Conservation (phyloP, 2,797 vertebrate species). For the Anomalospiza imberbis region DNA sequence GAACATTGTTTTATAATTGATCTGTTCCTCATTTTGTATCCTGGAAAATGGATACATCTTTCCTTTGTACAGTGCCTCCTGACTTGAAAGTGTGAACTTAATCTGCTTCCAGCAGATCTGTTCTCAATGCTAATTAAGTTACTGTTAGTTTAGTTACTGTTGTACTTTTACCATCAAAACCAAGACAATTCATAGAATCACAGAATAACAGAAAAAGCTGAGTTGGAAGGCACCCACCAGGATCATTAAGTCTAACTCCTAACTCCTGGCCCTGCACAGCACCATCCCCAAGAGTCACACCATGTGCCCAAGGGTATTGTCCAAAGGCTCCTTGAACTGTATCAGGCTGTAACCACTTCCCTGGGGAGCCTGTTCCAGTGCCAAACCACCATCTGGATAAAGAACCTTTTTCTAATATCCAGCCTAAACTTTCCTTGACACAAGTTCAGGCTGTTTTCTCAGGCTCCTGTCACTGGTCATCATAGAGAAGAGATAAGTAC, state of each 20-base stretch:
- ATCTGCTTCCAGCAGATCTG: neutral
- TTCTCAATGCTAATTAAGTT: neutral
- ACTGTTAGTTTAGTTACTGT: neutral
- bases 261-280: neutral
- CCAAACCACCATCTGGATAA: neutral
- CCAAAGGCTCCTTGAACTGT: neutral
- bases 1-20: neutral
- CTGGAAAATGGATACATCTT: neutral
- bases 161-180: neutral
- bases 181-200: neutral
- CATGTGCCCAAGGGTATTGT: neutral
- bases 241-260: neutral
- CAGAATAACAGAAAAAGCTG: neutral
- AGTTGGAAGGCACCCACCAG: neutral
- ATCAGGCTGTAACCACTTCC: neutral
- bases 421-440: neutral
- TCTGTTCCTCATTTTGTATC: neutral
- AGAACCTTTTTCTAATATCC: neutral
- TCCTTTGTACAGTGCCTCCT: neutral
- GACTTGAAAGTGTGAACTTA: neutral
- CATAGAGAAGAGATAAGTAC: neutral
- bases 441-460: neutral
- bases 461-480: neutral
- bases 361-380: neutral
- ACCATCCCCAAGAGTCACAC: neutral